These are phyloP conservation scores for Gouania willdenowi DNA, from an alignment of 2,797 vertebrate species.

Conservation along the genomic window DNA sequence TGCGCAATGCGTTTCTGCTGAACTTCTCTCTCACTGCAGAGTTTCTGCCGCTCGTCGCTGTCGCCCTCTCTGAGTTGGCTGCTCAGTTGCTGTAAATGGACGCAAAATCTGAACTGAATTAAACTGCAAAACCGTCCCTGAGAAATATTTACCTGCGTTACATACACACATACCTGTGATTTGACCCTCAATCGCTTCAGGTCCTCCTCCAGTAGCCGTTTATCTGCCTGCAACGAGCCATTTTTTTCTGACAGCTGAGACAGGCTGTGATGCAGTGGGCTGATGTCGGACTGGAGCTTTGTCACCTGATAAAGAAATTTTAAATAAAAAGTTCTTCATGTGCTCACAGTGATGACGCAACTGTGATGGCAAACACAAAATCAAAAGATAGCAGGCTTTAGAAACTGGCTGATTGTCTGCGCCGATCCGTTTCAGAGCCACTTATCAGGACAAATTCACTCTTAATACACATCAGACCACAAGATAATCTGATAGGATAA, in stretches of 20 bases:
- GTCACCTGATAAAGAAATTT: conserved; percentile 73
- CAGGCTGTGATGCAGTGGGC: conserved; percentile 89
- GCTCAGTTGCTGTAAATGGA: conserved; percentile 80
- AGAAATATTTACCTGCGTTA: too few species aligned
- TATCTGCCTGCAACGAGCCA: conserved; percentile 91
- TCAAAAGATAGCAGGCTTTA: too few species aligned
- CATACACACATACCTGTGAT: conserved; percentile 68
- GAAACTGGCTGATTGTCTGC: too few species aligned
- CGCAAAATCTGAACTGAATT: not conserved
- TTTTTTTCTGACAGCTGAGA: conserved; percentile 90
- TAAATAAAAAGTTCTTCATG: too few species aligned
- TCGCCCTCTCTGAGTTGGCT: conserved; percentile 93
- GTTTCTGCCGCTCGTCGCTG: conserved; percentile 87
- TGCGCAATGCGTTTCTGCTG: conserved; percentile 88
- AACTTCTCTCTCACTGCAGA: conserved; percentile 84
- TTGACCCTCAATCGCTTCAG: conserved; percentile 89
- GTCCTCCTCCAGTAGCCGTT: conserved; percentile 93
- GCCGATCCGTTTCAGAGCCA: too few species aligned
- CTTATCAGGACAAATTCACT: too few species aligned
- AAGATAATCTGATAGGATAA: too few species aligned
- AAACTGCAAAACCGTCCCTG: too few species aligned
- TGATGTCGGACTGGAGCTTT: conserved; percentile 89
- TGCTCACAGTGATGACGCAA: too few species aligned
- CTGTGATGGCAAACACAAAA: too few species aligned
- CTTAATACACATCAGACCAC: too few species aligned